phyloP scores from a whole-genome alignment of 2,113 vertebrate species.

The Podocnemis expansa region DNA sequence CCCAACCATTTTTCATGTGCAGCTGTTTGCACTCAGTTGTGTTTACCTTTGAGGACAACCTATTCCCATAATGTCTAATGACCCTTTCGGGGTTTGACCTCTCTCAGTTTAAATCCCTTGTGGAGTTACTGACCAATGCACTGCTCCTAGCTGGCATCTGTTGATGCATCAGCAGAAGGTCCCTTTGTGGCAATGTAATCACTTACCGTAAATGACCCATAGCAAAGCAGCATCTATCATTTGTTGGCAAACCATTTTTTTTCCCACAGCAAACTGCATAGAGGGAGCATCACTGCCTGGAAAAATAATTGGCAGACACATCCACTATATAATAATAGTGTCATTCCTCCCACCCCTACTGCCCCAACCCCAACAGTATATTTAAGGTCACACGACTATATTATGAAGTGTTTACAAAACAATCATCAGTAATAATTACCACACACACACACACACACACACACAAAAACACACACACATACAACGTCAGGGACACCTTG shows the following conservation, averaged over 20 bases:
- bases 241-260: neutral
- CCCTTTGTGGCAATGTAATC: neutral
- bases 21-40: neutral
- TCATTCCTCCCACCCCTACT: neutral
- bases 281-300: fast-evolving
- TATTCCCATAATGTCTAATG: neutral
- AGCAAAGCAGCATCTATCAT: neutral
- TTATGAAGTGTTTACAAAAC: neutral
- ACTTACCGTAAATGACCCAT: neutral
- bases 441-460: too few relatives aligned
- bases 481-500: too few relatives aligned
- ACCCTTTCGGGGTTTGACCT: neutral
- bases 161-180: neutral
- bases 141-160: neutral
- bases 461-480: too few relatives aligned
- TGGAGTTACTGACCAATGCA: neutral
- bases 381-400: neutral
- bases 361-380: neutral
- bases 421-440: neutral
- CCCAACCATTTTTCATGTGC: neutral
- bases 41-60: neutral
- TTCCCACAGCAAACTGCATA: neutral
- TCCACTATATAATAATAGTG: neutral
- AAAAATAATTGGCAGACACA: neutral
- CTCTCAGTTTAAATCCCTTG: neutral